Conservation (phyloP, 35 echinoderm and acorn worm genomes). For the Stichopus chloronotus region DNA sequence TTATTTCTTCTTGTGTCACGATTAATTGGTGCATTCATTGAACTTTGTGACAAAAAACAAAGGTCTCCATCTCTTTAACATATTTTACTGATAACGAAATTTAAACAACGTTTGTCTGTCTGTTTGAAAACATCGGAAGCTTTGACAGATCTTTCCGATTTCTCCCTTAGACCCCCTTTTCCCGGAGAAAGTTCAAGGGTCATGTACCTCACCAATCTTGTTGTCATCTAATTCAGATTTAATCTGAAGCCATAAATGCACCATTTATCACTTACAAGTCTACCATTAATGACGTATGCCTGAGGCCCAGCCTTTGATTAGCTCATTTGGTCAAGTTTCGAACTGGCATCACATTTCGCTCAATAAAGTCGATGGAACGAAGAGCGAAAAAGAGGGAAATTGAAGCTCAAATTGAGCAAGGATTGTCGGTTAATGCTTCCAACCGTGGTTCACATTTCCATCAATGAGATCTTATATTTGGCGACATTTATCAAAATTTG, state of each 20-base stretch:
- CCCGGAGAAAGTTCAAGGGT: conserved; percentile 15
- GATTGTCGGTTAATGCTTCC: conserved; percentile 15
- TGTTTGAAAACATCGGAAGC: no score
- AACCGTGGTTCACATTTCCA: not conserved
- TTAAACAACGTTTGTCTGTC: no score
- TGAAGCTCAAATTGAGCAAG: conserved; percentile 2
- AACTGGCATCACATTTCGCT: not conserved
- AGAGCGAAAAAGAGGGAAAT: not conserved
- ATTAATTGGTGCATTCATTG: no score
- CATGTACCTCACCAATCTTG: not conserved
- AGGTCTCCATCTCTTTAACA: no score
- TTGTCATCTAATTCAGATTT: conserved; percentile 19
- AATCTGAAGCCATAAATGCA: conserved; percentile 27
- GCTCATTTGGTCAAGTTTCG: conserved; percentile 29
- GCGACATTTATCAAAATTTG: conserved; percentile 3
- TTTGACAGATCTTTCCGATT: no score
- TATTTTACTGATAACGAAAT: no score
- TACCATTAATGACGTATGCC: conserved; percentile 35
- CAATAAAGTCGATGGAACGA: conserved; percentile 44
- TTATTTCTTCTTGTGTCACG: no score
- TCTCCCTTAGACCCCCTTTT: not conserved
- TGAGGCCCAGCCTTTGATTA: not conserved
- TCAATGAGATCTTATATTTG: not conserved
- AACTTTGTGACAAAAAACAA: no score
- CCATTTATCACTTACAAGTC: conserved; percentile 39